A percentile compares a stretch with the other conserved stretches of the same genome.
phyloP scores from a whole-genome alignment of 2,888 invertebrate genomes.

The Phania funesta region DNA sequence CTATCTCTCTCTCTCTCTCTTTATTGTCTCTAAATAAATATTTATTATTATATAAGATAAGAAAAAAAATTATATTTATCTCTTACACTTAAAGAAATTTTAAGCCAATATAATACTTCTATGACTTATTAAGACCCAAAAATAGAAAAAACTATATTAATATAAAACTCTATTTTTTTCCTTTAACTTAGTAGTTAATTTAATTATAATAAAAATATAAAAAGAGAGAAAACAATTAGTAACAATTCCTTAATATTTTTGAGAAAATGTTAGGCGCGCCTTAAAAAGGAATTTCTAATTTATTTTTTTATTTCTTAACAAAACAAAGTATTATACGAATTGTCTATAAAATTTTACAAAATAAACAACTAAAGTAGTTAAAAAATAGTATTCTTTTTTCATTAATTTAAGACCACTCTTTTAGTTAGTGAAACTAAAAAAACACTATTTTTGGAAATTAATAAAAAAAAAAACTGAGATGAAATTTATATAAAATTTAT shows the following conservation, averaged over 20 bases:
- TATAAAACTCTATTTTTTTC: slow-evolving; percentile 17
- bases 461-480: slow-evolving; percentile 45
- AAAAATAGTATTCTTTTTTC: slow-evolving; percentile 59
- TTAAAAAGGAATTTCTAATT: slow-evolving; percentile 34
- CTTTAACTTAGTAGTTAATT: slow-evolving; percentile 62
- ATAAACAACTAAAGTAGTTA: slow-evolving; percentile 46
- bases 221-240: slow-evolving; percentile 26
- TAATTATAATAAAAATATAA: slow-evolving; percentile 31
- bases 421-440: slow-evolving; percentile 49
- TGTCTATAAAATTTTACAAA: slow-evolving; percentile 36
- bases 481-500: slow-evolving; percentile 48
- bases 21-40: slow-evolving; percentile 25
- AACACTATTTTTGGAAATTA: slow-evolving; percentile 29
- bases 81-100: slow-evolving; percentile 45
- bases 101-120: slow-evolving; percentile 46
- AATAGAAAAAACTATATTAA: slow-evolving; percentile 26
- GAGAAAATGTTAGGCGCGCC: slow-evolving; percentile 8
- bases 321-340: slow-evolving; percentile 67
- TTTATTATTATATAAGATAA: slow-evolving; percentile 19
- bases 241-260: slow-evolving; percentile 50
- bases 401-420: slow-evolving; percentile 43
- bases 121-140: slow-evolving; percentile 36
- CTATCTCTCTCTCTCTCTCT: slow-evolving; percentile 7
- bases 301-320: slow-evolving; percentile 53
- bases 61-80: slow-evolving; percentile 20